Base-by-base conservation (phyloP, 1,140 invertebrate species). In the Drosophila mayri region DNA sequence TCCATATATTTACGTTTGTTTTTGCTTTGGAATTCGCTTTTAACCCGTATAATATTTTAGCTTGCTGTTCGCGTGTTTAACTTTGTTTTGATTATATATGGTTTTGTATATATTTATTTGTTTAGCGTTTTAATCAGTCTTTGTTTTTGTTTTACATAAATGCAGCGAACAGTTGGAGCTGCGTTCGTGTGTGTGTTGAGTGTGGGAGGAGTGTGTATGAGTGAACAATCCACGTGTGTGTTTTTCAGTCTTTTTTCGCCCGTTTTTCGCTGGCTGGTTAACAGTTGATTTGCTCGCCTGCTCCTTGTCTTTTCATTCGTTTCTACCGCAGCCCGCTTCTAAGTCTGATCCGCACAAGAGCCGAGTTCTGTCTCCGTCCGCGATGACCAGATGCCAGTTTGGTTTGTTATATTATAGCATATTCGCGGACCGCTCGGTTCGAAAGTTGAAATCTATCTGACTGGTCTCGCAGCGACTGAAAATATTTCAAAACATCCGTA, bases 71-170 rank as follows among this genome's bases (percentile, higher is more conserved):
- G 57, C 41, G 52, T 79, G 76, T 79, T 79, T 79, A 79, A 79
- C 76, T 73, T 79, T 79, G 68, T 79, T 79, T 73, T 60, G 35
- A 47, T 75, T 71, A 50, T 68, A 57, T 71, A 38, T 55, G 35
- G 7, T 38, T 75, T 78, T 70, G 62, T 88, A 73, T 83, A 79
- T 79, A 63, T 88, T 73, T 83, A 79, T 54, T 73, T 74, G 67
- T 88, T 81, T 78, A 81, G 84, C 86, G 79, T 77, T 83, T 86
- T 90, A 83, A 79, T 90, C 82, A 88, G 85, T 88, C 86, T 90
- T 88, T 61, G 47, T 80, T 72, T 74, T 62, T 60, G 22, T 74
- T 43, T 70, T 78, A 41, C 72, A 68, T 67, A 83, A 67, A 65
- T 84, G 76, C 76, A 79, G 76, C 66, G 75, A 72, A 71, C 62